Base-by-base conservation (phyloP, 1,140 invertebrate genomes). In the Tribolium madens region DNA sequence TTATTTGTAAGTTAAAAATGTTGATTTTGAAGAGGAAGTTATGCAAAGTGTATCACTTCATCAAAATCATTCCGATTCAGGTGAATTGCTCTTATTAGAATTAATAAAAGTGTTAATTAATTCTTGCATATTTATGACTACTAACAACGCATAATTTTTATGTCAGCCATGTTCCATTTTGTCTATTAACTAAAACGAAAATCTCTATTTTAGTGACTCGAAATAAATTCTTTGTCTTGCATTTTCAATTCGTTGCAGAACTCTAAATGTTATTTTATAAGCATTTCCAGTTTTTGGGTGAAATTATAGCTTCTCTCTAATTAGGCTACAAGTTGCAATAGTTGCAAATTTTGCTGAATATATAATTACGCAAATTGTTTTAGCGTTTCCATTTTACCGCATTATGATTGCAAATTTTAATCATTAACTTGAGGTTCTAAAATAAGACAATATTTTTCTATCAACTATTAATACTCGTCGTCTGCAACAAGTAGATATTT, bases 11-110 rank as follows among this genome's bases (percentile, higher is more conserved):
- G n/a, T 3, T 42, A 9, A 42, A 42, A 42, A 9, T 10, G n/a
- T n/a, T n/a, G n/a, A 42, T n/a, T 10, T 42, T 57, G 18, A 18
- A 26, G 13, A 52, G 52, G 7, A 12, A 57, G 10, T 18, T 17
- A n/a, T 57, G 52, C 52, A 57, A 57, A 57, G 52, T 17, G 52
- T 57, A 57, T 18, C 52, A 15, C 18, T 57, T 57, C 18, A 57
- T 57, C 52, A 57, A 57, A 57, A 21, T 21, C 17, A 36, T 36
- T 36, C 33, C 6, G 17, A 18, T 57, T 18, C 52, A 17, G 52
- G 36, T 4, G 21, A 26, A 4, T 26, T 26, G 21, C 36, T 4
- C n/a, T 21, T 26, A 57, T 57, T 57, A 57, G 10, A 57, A 57
- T 57, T 21, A 57, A 57, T 21, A 57, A 57, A 57, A 1, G 15